Base-by-base conservation (phyloP, 2,797 vertebrate genomes). In the Rhinichthys osculus region DNA sequence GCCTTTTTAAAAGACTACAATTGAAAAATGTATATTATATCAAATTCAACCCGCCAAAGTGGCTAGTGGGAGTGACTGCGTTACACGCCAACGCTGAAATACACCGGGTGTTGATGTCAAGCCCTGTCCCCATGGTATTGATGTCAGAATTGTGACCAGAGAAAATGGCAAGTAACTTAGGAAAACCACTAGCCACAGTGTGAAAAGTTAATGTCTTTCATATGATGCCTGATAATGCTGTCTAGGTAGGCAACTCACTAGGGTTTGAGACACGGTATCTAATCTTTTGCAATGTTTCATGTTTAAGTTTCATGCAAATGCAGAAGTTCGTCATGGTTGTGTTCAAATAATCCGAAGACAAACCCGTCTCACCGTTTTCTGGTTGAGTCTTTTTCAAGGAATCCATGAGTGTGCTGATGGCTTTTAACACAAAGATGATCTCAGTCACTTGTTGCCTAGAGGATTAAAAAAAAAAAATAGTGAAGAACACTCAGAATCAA, bases 381-480 rank as follows among this genome's bases (percentile, higher is more conserved):
- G 98, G 98, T 88, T 98, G 97, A 50, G 98, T 99, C 95, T 99
- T 99, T 93, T 99, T 99, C 81, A 99, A 97, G 0, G 98, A 99
- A 93, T 99, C 98, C 96, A 99, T 99, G 87, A 99, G 97, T 89
- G 98, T 99, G 93, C 98, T 99, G 93, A 99, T 96, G 74, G 98
- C 98, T 96, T 99, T 99, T 94, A 99, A 95, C 91, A 99, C 98
- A 94, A 99, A 99, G 94, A 99, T 98, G 86, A 99, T 99, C 96
- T 99, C 98, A 23, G 98, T 99, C 93, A 99, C 98, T 95, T 99
- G 98, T 93, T 99, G 98, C 95, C 98, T 99, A 87, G 62, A 95
- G 91, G 47, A 50, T 50, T 2, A 44, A 59, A 67, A 50, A 72
- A 78, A 89, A 8, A 35, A 82, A 81, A 44, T 14, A 7, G 74